These are phyloP conservation scores for Arenicola marina DNA, from an alignment of 2,888 invertebrate species.

Conservation along the genomic window DNA sequence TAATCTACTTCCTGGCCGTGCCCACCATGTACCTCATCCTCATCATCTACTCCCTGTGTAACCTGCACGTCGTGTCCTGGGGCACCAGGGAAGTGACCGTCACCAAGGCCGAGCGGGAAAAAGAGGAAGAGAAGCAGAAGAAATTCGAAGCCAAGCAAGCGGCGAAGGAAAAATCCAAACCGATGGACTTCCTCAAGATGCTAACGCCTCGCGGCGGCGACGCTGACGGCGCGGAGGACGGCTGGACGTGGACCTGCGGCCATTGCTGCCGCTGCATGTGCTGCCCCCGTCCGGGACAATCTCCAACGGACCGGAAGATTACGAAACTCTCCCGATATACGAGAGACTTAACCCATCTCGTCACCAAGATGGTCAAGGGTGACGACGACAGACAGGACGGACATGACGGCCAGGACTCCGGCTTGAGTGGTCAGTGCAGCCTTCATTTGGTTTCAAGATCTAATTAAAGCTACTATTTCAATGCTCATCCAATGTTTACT, in stretches of 20 bases:
- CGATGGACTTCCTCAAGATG: no score
- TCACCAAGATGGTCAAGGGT: no score
- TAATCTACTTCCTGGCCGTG: slow-evolving; percentile 51
- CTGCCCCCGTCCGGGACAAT: slow-evolving; percentile 6
- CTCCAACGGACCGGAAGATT: neutral
- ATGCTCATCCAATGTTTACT: no score
- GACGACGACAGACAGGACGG: no score
- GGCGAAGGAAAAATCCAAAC: slow-evolving; percentile 13
- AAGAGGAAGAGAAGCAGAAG: slow-evolving; percentile 8
- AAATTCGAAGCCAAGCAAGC: slow-evolving; percentile 4
- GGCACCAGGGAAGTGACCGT: slow-evolving; percentile 52
- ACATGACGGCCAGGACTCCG: no score
- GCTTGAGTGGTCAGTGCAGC: no score
- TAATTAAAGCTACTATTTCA: no score
- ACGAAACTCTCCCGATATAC: neutral
- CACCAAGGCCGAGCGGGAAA: slow-evolving; percentile 12
- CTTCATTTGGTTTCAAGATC: no score
- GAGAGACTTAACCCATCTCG: no score
- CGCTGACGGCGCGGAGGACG: neutral
- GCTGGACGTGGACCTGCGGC: slow-evolving; percentile 1
- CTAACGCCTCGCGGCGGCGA: neutral
- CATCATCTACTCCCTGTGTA: slow-evolving; percentile 53
- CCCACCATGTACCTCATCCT: slow-evolving; percentile 57
- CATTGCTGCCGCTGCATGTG: slow-evolving; percentile 2
- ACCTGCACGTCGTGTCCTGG: slow-evolving; percentile 56